Conservation (phyloP, 2,888 invertebrate genomes). For the Exocentrus adspersus region DNA sequence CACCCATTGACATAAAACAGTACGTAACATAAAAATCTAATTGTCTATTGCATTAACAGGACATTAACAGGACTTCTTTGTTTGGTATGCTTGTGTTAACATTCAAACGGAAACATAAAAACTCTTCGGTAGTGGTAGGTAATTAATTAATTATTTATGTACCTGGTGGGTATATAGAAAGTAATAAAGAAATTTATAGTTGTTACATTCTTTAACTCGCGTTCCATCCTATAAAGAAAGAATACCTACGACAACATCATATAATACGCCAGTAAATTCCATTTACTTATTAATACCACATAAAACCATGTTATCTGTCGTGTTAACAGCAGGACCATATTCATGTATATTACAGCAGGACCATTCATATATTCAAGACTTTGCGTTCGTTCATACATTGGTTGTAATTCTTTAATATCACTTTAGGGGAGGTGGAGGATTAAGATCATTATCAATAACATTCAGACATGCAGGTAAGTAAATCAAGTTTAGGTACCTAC, state of each 20-base stretch:
- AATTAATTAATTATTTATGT: not conserved
- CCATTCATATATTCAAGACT: slow-evolving; percentile 8
- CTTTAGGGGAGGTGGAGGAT: not conserved
- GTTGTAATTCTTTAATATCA: slow-evolving; percentile 11
- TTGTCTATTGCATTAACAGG: too few relatives aligned
- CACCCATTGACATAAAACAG: too few relatives aligned
- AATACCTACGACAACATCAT: not conserved
- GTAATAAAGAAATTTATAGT: slow-evolving; percentile 6
- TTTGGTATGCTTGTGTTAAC: not conserved
- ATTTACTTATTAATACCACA: slow-evolving; percentile 22
- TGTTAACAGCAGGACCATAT: slow-evolving; percentile 23
- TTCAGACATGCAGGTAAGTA: not conserved
- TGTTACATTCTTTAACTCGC: slow-evolving; percentile 1
- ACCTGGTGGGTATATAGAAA: not conserved
- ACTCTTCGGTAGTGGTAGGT: not conserved
- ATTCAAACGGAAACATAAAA: not conserved
- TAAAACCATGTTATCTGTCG: slow-evolving; percentile 22
- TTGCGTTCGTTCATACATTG: slow-evolving; percentile 2
- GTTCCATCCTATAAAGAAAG: not conserved
- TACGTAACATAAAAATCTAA: too few relatives aligned
- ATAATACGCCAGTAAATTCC: slow-evolving; percentile 6
- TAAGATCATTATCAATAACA: slow-evolving; percentile 7
- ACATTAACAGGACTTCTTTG: not conserved
- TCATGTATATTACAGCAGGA: too few relatives aligned
- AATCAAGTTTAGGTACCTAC: too few relatives aligned